Base-by-base conservation (phyloP, 1,140 invertebrate species). In the Uloborus diversus region DNA sequence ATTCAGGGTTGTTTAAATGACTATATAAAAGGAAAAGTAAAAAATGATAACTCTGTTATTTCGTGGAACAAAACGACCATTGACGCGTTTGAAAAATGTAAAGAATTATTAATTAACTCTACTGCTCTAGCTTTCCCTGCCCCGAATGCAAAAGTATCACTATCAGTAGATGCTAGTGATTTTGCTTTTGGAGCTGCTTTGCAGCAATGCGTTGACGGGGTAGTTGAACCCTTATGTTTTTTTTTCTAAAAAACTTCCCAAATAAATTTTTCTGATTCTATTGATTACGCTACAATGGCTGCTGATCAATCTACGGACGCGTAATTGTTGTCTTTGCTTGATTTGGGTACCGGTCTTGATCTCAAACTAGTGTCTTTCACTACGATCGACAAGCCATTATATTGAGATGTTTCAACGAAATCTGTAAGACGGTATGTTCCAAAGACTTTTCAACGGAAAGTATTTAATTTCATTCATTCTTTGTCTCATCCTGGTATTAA, bases 111-210 rank as follows among this genome's bases (percentile, higher is more conserved):
- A 23, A 17, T 33, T 42, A 11, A 64, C 7, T 11, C 25, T 23
- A 27, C 30, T 5, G 13, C 14, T 4, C 9, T 64, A 25, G 85
- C 87, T 0, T 88, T 56, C 23, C 80, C 80, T 13, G 51, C 14
- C 9, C 73, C 66, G 2, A 32, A 57, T 28, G 59, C 70, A 1
- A 23, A 23, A 13, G 13, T 80, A 2, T 13, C 57, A 49, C n/a
- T 84, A 3, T 32, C 32, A 9, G 53, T 65, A 2, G 83, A 83
- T 49, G 82, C 81, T 35, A 62, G 25, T 20, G 70, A 65, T 28
- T 25, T 42, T 4, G 81, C 65, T 14, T 14, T 82, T 1, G 83
- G 82, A 1, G 73, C 75, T 1, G 65, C 69, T 2, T 23, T 83
- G 3, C 56, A 81, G 14, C 82, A 83, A 57, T 14, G 37, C 13